Base-by-base conservation (phyloP, 1,140 invertebrate genomes). In the Drosophila nebulosa region DNA sequence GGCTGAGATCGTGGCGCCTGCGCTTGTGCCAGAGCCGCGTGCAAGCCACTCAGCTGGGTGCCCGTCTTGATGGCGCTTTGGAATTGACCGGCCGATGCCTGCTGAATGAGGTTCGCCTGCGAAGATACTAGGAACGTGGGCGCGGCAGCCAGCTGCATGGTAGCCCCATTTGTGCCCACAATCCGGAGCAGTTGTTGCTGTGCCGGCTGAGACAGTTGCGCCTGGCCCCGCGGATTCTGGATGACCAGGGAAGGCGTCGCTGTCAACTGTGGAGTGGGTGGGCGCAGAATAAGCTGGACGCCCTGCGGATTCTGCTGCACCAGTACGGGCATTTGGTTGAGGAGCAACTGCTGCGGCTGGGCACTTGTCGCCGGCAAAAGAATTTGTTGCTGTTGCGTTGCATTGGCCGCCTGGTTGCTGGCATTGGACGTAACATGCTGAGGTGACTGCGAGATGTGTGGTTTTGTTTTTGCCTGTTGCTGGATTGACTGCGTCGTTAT, bases 181-280 rank as follows among this genome's bases (percentile, higher is more conserved):
- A 93, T 93, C 7, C 92, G 80, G 27, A 93, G 79, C 74, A 93
- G 88, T 12, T 93, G 93, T 59, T 93, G 93, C 60, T 92, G 92
- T 12, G 92, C 89, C 30, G 90, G 85, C 64, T 92, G 91, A 58
- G 91, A 84, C 52, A 92, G 89, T 16, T 91, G 91, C 1, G 89
- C 63, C 63, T 91, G 89, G 0, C 86, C 81, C 0, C 90, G 67
- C 7, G 85, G 55, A 61, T 91, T 91, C 52, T 91, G 91, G 35
- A 91, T 91, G 1, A 92, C 92, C 26, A 92, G 84, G 7, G 91
- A 91, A 1, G 92, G 90, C 4, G 92, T 91, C 6, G 91, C 85
- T 12, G 92, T 89, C 61, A 93, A 65, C 67, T 93, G 92, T 9
- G 92, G 91, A 52, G 93, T 92, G 35, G 92, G 92, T 24, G 92